These are phyloP conservation scores for Psittacula derbiana DNA, from an alignment of 2,797 vertebrate species.

Conservation along the genomic window DNA sequence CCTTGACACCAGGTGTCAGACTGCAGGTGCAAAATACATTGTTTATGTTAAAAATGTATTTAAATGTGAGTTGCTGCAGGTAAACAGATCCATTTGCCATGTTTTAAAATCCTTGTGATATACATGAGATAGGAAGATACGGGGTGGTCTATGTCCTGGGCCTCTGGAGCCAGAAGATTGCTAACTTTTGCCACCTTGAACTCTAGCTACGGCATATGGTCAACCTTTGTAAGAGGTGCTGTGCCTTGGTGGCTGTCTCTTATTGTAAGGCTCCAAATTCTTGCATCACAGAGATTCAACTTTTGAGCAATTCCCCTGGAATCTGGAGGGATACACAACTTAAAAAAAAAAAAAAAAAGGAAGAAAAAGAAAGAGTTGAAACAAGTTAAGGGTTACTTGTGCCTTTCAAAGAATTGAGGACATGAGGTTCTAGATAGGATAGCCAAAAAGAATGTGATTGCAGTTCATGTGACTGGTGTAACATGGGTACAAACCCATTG, in stretches of 20 bases:
- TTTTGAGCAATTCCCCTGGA: neutral
- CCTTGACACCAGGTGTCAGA: neutral
- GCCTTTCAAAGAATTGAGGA: neutral
- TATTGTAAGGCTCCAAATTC: neutral
- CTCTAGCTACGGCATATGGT: neutral
- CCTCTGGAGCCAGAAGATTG: neutral
- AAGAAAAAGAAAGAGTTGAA: neutral
- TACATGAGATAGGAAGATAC: neutral
- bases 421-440: neutral
- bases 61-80: neutral
- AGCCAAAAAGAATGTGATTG: neutral
- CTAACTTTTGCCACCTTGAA: neutral
- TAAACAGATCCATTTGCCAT: neutral
- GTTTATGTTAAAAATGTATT: neutral
- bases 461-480: neutral
- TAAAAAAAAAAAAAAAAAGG: neutral
- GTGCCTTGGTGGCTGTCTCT: neutral
- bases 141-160: neutral
- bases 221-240: neutral
- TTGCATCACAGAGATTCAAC: neutral
- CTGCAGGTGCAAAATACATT: neutral
- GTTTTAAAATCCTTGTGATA: neutral
- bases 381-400: neutral
- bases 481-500: neutral
- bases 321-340: neutral